A percentile compares a stretch with the other conserved stretches of the same genome.
These are phyloP conservation scores for Mimachlamys varia DNA, from an alignment of 2,888 invertebrate genomes.

Conservation along the genomic window DNA sequence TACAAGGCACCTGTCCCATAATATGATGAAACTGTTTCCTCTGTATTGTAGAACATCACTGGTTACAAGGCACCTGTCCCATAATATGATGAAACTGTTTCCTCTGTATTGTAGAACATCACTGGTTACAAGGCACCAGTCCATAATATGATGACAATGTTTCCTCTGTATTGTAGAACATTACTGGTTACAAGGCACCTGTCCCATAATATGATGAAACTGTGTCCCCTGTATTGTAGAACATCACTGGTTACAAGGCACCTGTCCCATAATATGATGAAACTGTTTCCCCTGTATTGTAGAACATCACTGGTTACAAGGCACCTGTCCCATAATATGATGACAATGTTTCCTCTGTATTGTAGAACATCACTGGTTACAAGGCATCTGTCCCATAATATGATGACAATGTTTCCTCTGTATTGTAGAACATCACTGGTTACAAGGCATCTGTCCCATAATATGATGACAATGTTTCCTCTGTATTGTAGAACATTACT, in stretches of 20 bases:
- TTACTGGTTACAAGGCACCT: constrained; percentile 53
- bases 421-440: constrained; percentile 39
- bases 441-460: constrained; percentile 51
- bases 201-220: too few species aligned
- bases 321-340: constrained; percentile 37
- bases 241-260: constrained; percentile 51
- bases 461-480: too few species aligned
- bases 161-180: neutral
- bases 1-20: constrained; percentile 51
- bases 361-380: constrained; percentile 49
- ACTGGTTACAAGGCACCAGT: constrained; percentile 54
- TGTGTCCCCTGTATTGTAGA: neutral
- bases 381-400: constrained; percentile 39
- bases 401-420: too few species aligned
- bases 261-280: too few species aligned
- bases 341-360: too few species aligned
- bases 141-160: too few species aligned
- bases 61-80: constrained; percentile 54
- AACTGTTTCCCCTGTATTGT: neutral
- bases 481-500: constrained; percentile 7
- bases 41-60: constrained; percentile 3
- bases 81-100: too few species aligned
- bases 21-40: too few species aligned
- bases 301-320: constrained; percentile 49
- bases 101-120: neutral